phyloP scores from a whole-genome alignment of 2,888 invertebrate species.

The Endomychus coccineus region DNA sequence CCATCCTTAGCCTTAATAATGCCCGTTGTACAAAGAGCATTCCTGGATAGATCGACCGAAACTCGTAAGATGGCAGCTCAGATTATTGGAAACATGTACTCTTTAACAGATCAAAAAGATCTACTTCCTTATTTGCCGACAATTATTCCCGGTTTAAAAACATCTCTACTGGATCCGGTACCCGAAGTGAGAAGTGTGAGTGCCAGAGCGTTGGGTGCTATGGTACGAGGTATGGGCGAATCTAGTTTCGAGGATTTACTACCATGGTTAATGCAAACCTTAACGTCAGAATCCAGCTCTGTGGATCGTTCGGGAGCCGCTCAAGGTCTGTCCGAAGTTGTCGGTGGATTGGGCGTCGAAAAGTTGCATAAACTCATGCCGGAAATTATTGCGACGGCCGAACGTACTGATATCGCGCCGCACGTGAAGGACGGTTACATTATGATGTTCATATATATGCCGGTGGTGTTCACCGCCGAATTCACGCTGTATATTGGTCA shows the following conservation, averaged over 20 bases:
- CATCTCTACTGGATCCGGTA: conserved; percentile 92
- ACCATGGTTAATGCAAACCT: conserved; percentile 97
- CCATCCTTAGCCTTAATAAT: conserved; percentile 97
- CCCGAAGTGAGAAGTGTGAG: conserved; percentile 96
- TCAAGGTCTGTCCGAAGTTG: conserved; percentile 85
- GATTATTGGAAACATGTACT: conserved; percentile 99
- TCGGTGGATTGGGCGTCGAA: conserved; percentile 90
- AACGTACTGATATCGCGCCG: conserved; percentile 86
- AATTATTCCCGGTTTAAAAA: conserved; percentile 94
- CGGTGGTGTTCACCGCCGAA: conserved; percentile 89
- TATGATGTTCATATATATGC: conserved; percentile 99
- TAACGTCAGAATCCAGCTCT: conserved; percentile 90
- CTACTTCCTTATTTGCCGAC: conserved; percentile 91
- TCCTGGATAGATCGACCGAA: conserved; percentile 95
- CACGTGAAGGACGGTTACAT: conserved; percentile 99
- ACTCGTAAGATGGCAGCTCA: conserved; percentile 99
- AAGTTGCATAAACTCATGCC: conserved; percentile 97
- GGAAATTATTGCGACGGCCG: conserved; percentile 89
- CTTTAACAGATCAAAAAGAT: conserved; percentile 97
- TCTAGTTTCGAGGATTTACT: conserved; percentile 90
- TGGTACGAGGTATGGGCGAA: conserved; percentile 97
- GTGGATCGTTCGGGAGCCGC: conserved; percentile 96
- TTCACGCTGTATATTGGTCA: conserved; percentile 87
- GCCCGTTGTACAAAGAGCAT: conserved; percentile 97
- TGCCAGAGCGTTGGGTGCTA: conserved; percentile 91